Evolutionary conservation across 2,113 vertebrate species (phyloP).

Genomic region (Dryoscopus gambensis): DNA sequence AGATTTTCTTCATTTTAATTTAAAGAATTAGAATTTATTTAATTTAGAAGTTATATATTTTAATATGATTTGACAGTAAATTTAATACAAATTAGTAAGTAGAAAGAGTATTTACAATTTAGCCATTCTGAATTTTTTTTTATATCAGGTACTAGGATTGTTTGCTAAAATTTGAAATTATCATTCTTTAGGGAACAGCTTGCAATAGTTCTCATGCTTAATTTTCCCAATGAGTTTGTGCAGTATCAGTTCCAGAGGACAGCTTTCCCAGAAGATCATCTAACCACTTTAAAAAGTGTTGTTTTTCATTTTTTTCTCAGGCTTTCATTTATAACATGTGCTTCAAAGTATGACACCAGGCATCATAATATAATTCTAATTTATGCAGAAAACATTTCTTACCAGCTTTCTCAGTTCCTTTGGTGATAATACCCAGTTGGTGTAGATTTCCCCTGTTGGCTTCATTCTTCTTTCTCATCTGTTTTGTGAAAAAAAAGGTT

Average conservation of each 20-base stretch:
- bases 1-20: neutral
- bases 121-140: neutral
- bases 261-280: constrained; percentile 30
- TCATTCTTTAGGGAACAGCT: neutral
- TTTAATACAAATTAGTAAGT: neutral
- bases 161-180: neutral
- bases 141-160: neutral
- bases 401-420: neutral
- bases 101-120: neutral
- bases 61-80: neutral
- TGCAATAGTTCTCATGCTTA: neutral
- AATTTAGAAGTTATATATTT: neutral
- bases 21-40: neutral
- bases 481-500: neutral
- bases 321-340: constrained; percentile 44
- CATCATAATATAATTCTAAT: constrained; percentile 40
- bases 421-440: constrained; percentile 36
- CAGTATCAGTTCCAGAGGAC: neutral
- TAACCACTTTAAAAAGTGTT: constrained; percentile 16
- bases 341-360: neutral
- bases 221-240: neutral
- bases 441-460: constrained; percentile 6
- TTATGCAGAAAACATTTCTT: constrained; percentile 35
- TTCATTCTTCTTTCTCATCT: constrained; percentile 35
- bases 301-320: constrained; percentile 17